Percentiles rank a stretch among this genome's conserved stretches.
phyloP scores from a whole-genome alignment of 2,888 invertebrate genomes.

The Cyaniris semiargus region DNA sequence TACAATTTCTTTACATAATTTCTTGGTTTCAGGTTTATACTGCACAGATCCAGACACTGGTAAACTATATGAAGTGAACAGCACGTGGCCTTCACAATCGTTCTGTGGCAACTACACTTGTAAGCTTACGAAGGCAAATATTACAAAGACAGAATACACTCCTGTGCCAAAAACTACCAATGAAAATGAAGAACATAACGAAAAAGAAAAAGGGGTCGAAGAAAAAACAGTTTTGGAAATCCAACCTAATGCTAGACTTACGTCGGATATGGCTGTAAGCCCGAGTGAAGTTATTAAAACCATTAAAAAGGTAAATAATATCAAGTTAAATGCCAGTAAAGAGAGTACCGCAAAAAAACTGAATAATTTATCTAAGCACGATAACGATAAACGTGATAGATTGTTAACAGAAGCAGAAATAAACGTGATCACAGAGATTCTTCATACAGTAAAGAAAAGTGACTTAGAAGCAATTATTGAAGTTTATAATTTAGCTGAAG shows the following conservation, averaged over 20 bases:
- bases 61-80: slow-evolving; percentile 59
- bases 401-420: slow-evolving; percentile 65
- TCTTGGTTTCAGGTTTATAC: slow-evolving; percentile 59
- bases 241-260: background rate
- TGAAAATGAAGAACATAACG: slow-evolving; percentile 38
- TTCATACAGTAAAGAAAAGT: slow-evolving; percentile 65
- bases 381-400: slow-evolving; percentile 49
- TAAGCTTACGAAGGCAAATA: slow-evolving; percentile 55
- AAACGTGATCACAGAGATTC: slow-evolving; percentile 56
- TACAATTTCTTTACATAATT: too few species aligned
- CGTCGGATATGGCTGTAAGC: slow-evolving; percentile 39
- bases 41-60: slow-evolving; percentile 74
- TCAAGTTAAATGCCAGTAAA: slow-evolving; percentile 31
- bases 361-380: slow-evolving; percentile 33
- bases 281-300: slow-evolving; percentile 42
- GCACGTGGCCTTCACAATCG: slow-evolving; percentile 64
- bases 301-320: slow-evolving; percentile 37
- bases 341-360: slow-evolving; percentile 36
- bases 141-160: slow-evolving; percentile 45
- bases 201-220: slow-evolving; percentile 14
- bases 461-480: slow-evolving; percentile 70
- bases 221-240: background rate
- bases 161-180: slow-evolving; percentile 52
- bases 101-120: slow-evolving; percentile 75
- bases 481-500: slow-evolving; percentile 69